Base-by-base conservation (phyloP, 2,888 invertebrate genomes). In the Plagiodera versicolora region DNA sequence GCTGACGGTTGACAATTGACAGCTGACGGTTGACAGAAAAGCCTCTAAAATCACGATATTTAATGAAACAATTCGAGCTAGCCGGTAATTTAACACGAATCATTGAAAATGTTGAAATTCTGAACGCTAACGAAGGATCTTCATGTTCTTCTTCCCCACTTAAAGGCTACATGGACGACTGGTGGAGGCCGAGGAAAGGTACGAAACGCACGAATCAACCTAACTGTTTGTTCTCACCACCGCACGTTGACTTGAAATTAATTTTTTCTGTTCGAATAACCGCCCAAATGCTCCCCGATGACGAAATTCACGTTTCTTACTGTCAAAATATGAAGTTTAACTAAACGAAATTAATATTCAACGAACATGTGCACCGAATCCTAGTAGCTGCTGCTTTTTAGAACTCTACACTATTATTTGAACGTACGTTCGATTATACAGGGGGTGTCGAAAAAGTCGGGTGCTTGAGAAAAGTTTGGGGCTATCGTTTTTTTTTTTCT, bases 81-180 rank as follows among this genome's bases (percentile, higher is more conserved):
- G n/a, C n/a, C n/a, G n/a, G n/a, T n/a, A n/a, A n/a, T n/a, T n/a
- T n/a, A n/a, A n/a, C n/a, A n/a, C n/a, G n/a, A n/a, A n/a, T n/a
- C n/a, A n/a, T n/a, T n/a, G 60, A 65, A 61, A 55, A 19, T 63
- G 54, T 66, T 64, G 50, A 66, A n/a, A 61, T 68, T 66, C 55
- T 57, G 53, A 67, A 65, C 78, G 80, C 81, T 81, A 80, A 81
- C 80, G 4, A 86, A 86, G 86, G 86, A 85, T 84, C 86, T 83
- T 85, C 85, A 83, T 82, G 83, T 81, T 84, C 84, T 82, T 92
- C 93, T 87, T 91, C 91, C 85, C 89, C 89, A 84, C 90, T 92
- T 91, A 91, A 92, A 94, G 94, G 94, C 89, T 94, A 94, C 90
- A 93, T 92, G 91, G 94, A 95, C 91, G 94, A 94, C 87, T 94